These are phyloP conservation scores for Fragum sueziense DNA, from an alignment of 2,888 invertebrate species.

Conservation along the genomic window DNA sequence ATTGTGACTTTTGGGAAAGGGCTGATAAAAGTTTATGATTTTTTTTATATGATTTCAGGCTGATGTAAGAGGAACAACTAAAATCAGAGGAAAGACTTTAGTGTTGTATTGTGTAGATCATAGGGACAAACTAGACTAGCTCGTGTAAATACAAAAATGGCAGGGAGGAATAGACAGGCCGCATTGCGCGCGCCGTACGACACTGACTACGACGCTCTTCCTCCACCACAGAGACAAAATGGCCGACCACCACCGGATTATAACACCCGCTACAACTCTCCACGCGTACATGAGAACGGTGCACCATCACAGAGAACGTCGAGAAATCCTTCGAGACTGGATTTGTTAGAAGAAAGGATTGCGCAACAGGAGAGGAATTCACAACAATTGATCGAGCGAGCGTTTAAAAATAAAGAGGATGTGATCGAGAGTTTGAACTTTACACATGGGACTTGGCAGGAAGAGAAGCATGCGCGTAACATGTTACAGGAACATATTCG, in stretches of 20 bases:
- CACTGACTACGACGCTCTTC: slow-evolving; percentile 62
- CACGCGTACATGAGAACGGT: slow-evolving; percentile 10
- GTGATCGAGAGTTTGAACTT: slow-evolving; percentile 80
- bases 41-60: not conserved
- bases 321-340: slow-evolving; percentile 66
- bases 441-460: slow-evolving; percentile 81
- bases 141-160: slow-evolving; percentile 38
- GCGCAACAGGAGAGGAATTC: slow-evolving; percentile 77
- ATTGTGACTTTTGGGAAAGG: not conserved
- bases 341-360: slow-evolving; percentile 76
- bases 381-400: slow-evolving; percentile 77
- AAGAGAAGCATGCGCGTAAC: slow-evolving; percentile 78
- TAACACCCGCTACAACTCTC: slow-evolving; percentile 31
- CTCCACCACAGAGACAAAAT: slow-evolving; percentile 46
- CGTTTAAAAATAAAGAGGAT: slow-evolving; percentile 80
- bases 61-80: not conserved
- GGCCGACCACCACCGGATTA: slow-evolving; percentile 41
- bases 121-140: no score
- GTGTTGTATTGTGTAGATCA: no score
- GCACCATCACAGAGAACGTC: slow-evolving; percentile 44
- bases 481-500: slow-evolving; percentile 81
- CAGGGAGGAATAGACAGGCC: slow-evolving; percentile 55
- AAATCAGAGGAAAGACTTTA: no score
- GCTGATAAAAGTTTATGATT: no score
- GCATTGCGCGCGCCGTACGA: slow-evolving; percentile 71